A percentile compares a stretch with the other conserved stretches of the same genome.
phyloP scores from a whole-genome alignment of 2,797 vertebrate genomes.

The Neosilurus hyrtlii region DNA sequence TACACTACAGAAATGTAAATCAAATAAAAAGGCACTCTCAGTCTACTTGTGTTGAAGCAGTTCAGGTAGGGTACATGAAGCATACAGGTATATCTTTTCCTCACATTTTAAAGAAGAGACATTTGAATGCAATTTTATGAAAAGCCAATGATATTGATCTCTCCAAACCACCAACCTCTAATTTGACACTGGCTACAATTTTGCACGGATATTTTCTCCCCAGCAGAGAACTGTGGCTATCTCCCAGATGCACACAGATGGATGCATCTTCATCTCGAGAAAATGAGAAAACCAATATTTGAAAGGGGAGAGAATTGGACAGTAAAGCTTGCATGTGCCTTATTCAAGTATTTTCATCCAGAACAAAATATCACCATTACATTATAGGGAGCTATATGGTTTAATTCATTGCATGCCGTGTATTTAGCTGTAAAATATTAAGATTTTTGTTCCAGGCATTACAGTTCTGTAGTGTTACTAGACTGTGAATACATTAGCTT shows the following conservation, averaged over 20 bases:
- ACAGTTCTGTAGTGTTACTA: background rate
- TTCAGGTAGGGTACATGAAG: background rate
- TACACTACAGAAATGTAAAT: conserved; percentile 48
- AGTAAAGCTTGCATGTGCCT: conserved; percentile 20
- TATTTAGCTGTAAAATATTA: background rate
- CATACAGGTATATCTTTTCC: conserved; percentile 51
- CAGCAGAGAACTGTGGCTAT: conserved; percentile 23
- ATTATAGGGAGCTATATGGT: background rate
- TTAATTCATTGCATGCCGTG: background rate
- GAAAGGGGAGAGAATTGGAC: conserved; percentile 34
- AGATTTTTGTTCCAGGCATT: background rate
- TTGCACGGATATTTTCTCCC: conserved; percentile 44
- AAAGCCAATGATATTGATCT: conserved; percentile 55
- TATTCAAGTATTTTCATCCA: conserved; percentile 11
- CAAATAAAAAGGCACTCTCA: conserved; percentile 42
- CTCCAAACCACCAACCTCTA: conserved; percentile 44
- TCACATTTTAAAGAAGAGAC: conserved; percentile 55
- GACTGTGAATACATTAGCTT: background rate
- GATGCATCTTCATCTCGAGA: conserved; percentile 31
- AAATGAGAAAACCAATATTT: conserved; percentile 48
- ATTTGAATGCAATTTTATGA: conserved; percentile 53
- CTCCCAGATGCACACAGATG: conserved; percentile 41
- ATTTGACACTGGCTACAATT: conserved; percentile 50
- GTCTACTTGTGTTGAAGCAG: conserved; percentile 18
- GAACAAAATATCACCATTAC: background rate